Evolutionary conservation across 2,113 vertebrate species (phyloP).

Genomic region (Pluvianellus socialis): DNA sequence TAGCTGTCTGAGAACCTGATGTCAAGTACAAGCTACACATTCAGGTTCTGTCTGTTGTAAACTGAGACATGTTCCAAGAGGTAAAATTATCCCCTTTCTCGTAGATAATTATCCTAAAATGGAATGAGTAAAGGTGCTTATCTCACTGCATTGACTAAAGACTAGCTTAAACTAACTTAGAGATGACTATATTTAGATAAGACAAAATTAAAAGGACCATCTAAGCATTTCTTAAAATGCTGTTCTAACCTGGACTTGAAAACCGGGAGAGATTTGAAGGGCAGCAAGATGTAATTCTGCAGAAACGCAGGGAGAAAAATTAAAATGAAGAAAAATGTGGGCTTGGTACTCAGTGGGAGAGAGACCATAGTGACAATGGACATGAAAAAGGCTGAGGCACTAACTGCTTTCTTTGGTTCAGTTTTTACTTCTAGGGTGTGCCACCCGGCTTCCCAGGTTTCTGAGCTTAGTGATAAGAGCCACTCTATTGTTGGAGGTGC

Average conservation of each 20-base stretch:
- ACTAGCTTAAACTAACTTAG: conserved; percentile 21
- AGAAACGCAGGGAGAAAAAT: neutral
- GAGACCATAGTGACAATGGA: neutral
- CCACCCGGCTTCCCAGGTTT: neutral
- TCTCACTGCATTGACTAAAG: conserved; percentile 19
- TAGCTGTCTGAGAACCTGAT: neutral
- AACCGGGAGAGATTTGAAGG: neutral
- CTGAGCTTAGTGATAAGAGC: neutral
- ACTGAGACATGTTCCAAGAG: neutral
- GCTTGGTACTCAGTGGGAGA: neutral
- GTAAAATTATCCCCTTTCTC: conserved; percentile 15
- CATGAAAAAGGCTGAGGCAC: neutral
- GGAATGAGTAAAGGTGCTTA: conserved; percentile 32
- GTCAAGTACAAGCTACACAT: neutral
- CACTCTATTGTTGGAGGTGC: too few species aligned
- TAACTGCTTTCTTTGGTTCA: neutral
- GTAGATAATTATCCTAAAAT: conserved; percentile 6
- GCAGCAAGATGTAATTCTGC: neutral
- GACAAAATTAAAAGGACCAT: conserved; percentile 31
- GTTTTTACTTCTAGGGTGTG: neutral
- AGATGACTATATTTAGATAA: conserved; percentile 24
- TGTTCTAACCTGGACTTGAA: neutral
- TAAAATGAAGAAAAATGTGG: neutral
- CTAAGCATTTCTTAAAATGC: conserved; percentile 1
- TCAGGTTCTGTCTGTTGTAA: neutral